These are phyloP conservation scores for Miltochrista miniata DNA, from an alignment of 2,888 invertebrate genomes.

Conservation along the genomic window DNA sequence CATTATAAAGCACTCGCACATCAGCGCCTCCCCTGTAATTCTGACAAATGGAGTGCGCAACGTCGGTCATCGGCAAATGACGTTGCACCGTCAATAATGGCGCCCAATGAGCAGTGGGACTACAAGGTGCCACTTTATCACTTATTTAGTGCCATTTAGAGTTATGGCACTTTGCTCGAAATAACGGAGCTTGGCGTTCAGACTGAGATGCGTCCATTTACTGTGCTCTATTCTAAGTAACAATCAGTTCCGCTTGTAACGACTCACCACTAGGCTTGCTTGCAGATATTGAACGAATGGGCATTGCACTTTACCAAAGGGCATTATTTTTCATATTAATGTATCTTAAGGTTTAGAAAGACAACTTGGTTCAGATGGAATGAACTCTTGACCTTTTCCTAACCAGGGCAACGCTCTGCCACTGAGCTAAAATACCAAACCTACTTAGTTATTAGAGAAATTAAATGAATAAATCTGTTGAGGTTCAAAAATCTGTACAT, in stretches of 20 bases:
- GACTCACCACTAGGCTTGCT: too few relatives aligned
- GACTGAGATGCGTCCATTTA: slow-evolving; percentile 21
- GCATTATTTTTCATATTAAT: too few relatives aligned
- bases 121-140: slow-evolving; percentile 8
- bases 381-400: too few relatives aligned
- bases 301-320: too few relatives aligned
- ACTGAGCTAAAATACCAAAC: too few relatives aligned
- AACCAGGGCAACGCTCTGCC: too few relatives aligned
- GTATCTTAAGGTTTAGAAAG: too few relatives aligned
- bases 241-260: background rate
- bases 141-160: slow-evolving; percentile 10
- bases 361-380: too few relatives aligned
- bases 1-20: background rate
- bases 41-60: slow-evolving; percentile 6
- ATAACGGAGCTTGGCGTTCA: slow-evolving; percentile 21
- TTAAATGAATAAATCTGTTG: too few relatives aligned
- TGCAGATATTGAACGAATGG: too few relatives aligned
- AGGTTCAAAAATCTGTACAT: too few relatives aligned
- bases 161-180: slow-evolving; percentile 11
- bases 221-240: slow-evolving; percentile 3
- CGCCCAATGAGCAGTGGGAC: slow-evolving; percentile 9
- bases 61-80: slow-evolving; percentile 12
- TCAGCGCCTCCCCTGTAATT: slow-evolving; percentile 8
- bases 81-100: slow-evolving; percentile 14
- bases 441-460: too few relatives aligned